Base-by-base conservation (phyloP, 35 echinoderm and acorn worm genomes). In the Stichopus chloronotus region DNA sequence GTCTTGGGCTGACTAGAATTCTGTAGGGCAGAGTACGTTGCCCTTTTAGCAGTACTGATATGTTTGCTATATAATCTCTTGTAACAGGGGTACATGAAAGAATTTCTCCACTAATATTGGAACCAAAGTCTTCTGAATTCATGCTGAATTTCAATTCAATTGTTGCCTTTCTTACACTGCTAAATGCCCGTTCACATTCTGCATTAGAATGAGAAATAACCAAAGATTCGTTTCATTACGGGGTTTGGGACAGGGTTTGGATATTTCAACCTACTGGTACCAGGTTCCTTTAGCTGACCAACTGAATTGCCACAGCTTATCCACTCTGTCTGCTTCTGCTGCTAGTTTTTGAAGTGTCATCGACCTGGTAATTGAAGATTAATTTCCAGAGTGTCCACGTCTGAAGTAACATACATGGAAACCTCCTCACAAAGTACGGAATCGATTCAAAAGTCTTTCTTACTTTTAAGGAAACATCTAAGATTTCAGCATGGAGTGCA, bases 151-250 rank as follows among this genome's bases (percentile, higher is more conserved):
- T 76, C 4, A 76, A 76, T 76, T 11, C 72, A 21, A 8, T 76
- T 76, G 19, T 76, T 6, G 7, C 10, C 14, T 76, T 76, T 17
- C 72, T 8, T 76, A 11, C 72, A 76, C 0, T 76, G 7, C 72
- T 76, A 17, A 76, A 76, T 8, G 72, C 72, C 72, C 72, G 7
- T 76, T 76, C 72, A 76, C 72, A 76, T 8, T 8, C 72, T 76
- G 72, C 72, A 17, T 76, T 76, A 12, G 82, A 93, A 23, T 93
- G 92, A 55, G 84, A 59, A 56, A 93, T 87, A 30, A 93, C 92
- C 65, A 93, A 93, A 77, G 25, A 93, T 88, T 88, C 63, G 83
- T 53, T 88, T 87, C 92, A 93, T 93, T 22, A 93, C 63, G 16
- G 30, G 30, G 30, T 43, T 43, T 43, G 43, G 52, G 24, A 53